These are phyloP conservation scores for Alces alces DNA, from an alignment of 2,113 vertebrate species.

Conservation along the genomic window DNA sequence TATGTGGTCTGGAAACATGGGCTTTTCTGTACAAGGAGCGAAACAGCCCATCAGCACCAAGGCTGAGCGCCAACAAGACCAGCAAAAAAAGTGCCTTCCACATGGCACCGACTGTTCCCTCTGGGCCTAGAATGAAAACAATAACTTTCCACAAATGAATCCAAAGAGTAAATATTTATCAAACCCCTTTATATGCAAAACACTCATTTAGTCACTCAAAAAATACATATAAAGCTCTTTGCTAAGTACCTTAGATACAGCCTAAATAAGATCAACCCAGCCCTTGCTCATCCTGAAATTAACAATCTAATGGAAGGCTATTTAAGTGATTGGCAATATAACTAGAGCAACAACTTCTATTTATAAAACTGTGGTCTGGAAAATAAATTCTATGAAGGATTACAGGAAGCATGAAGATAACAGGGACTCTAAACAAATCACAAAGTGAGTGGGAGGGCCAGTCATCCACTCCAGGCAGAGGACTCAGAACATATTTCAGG, in stretches of 20 bases:
- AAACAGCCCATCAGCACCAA: conserved; percentile 80
- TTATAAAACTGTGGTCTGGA: not conserved
- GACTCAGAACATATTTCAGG: not conserved
- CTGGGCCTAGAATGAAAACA: conserved; percentile 43
- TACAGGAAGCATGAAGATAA: not conserved
- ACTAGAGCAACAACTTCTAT: not conserved
- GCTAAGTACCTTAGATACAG: not conserved
- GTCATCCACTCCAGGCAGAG: not conserved
- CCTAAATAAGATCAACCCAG: not conserved
- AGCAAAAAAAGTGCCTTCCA: conserved; percentile 50
- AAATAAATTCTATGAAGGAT: not conserved
- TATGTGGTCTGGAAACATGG: conserved; percentile 55
- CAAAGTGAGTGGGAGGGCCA: not conserved
- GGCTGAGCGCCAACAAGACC: conserved; percentile 66
- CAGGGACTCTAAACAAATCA: not conserved
- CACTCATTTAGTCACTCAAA: not conserved
- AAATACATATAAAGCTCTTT: not conserved
- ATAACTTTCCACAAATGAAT: not conserved
- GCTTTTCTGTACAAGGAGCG: conserved; percentile 70
- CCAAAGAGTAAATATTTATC: not conserved
- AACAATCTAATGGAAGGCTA: no score
- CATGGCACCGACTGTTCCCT: conserved; percentile 18
- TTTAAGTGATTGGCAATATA: not conserved
- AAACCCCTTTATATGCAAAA: not conserved
- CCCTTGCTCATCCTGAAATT: not conserved